Conservation (phyloP, 1,140 invertebrate species). For the Littorina saxatilis region DNA sequence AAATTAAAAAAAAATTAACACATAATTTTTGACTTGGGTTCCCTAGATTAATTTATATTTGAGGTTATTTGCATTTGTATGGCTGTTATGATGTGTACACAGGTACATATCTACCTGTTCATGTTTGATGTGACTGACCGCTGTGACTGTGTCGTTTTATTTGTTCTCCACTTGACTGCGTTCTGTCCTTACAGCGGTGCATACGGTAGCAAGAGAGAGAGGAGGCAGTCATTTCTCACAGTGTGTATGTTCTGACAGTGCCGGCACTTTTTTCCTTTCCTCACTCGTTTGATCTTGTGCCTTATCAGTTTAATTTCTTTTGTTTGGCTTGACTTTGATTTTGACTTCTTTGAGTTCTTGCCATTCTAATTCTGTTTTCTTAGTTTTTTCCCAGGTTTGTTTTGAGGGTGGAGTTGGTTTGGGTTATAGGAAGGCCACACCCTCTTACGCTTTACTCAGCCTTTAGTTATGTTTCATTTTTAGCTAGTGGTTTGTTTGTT, state of each 20-base stretch:
- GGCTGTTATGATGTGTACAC: too few species aligned
- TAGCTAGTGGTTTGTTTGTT: too few species aligned
- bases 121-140: too few species aligned
- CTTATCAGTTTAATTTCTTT: background rate
- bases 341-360: background rate
- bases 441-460: too few species aligned
- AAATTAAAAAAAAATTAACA: too few species aligned
- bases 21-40: too few species aligned
- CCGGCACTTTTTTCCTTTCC: background rate
- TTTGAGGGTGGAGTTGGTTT: conserved; percentile 11
- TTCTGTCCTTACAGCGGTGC: conserved; percentile 39
- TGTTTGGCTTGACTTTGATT: conserved; percentile 3
- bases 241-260: conserved; percentile 16
- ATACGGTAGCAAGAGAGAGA: conserved; percentile 36
- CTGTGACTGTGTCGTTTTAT: too few species aligned
- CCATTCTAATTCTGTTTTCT: background rate
- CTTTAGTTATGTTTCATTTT: too few species aligned
- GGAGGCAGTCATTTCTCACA: conserved; percentile 15
- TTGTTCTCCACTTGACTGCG: background rate
- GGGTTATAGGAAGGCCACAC: background rate
- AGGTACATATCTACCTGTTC: too few species aligned
- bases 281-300: background rate
- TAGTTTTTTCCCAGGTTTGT: background rate
- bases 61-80: too few species aligned
- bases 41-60: too few species aligned